phyloP scores from a whole-genome alignment of 1,140 invertebrate species.

The Microplitis mediator region DNA sequence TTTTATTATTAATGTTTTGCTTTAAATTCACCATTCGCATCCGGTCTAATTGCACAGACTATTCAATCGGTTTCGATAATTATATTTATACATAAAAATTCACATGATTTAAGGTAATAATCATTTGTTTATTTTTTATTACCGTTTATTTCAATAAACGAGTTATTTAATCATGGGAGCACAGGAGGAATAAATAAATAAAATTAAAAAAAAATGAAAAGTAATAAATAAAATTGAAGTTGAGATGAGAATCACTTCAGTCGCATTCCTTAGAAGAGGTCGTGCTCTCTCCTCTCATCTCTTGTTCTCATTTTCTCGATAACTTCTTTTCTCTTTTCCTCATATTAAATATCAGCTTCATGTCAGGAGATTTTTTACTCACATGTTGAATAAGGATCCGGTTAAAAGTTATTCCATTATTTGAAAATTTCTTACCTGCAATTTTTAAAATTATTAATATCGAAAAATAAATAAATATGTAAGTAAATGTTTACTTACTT shows the following conservation, averaged over 20 bases:
- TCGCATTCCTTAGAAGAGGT: slow-evolving; percentile 27
- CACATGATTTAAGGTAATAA: too few relatives aligned
- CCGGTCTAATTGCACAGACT: not conserved
- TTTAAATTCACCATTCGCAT: too few relatives aligned
- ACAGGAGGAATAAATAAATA: not conserved
- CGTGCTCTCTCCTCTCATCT: slow-evolving; percentile 18
- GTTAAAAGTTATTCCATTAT: not conserved
- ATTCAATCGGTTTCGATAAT: not conserved
- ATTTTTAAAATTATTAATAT: too few relatives aligned
- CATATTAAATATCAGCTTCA: not conserved
- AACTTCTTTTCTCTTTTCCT: slow-evolving; percentile 9
- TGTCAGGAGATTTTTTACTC: not conserved
- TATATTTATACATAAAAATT: not conserved
- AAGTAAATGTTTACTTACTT: not conserved
- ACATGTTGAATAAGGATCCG: not conserved
- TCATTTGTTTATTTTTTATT: too few relatives aligned
- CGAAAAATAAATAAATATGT: not conserved
- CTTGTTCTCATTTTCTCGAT: slow-evolving; percentile 18
- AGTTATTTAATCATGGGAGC: not conserved
- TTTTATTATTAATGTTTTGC: not conserved
- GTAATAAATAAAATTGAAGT: slow-evolving; percentile 15
- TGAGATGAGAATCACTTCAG: slow-evolving; percentile 21
- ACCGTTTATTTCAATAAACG: not conserved
- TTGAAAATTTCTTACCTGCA: too few relatives aligned
- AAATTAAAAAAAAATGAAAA: not conserved